phyloP scores from a whole-genome alignment of 2,797 vertebrate species.

The Acridotheres tristis region DNA sequence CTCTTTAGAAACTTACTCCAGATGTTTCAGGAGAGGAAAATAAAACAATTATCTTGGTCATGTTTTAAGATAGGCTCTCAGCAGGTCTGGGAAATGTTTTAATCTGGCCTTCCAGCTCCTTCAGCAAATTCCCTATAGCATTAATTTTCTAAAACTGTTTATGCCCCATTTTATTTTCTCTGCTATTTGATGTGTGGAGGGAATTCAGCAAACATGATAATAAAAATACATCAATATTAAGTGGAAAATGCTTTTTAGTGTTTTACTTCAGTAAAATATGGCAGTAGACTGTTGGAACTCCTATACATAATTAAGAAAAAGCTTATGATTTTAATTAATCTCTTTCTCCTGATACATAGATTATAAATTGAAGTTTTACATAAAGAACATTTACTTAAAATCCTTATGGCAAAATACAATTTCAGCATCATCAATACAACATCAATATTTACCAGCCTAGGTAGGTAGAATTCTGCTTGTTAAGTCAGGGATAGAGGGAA shows the following conservation, averaged over 20 bases:
- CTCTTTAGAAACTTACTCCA: slow-evolving; percentile 62
- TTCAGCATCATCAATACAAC: neutral
- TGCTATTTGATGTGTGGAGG: slow-evolving; percentile 4
- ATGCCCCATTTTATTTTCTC: neutral
- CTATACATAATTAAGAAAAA: slow-evolving; percentile 10
- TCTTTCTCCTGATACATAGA: neutral
- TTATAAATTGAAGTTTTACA: neutral
- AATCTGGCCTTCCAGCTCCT: slow-evolving; percentile 57
- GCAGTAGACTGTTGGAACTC: neutral
- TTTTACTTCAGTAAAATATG: neutral
- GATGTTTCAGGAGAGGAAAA: slow-evolving; percentile 59
- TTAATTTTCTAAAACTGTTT: slow-evolving; percentile 43
- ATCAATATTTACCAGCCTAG: neutral
- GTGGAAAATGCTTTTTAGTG: neutral
- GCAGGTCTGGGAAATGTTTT: slow-evolving; percentile 57
- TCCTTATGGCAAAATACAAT: neutral
- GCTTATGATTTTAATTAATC: neutral
- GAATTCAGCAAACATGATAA: neutral
- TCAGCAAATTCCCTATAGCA: slow-evolving; percentile 52
- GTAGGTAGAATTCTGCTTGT: neutral
- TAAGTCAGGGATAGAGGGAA: neutral
- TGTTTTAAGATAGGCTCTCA: slow-evolving; percentile 65
- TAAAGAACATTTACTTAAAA: slow-evolving; percentile 11
- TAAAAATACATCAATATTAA: slow-evolving; percentile 4
- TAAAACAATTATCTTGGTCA: slow-evolving; percentile 61